Evolutionary conservation across 2,888 invertebrate species (phyloP).

Genomic region (Drosophila quinaria): DNA sequence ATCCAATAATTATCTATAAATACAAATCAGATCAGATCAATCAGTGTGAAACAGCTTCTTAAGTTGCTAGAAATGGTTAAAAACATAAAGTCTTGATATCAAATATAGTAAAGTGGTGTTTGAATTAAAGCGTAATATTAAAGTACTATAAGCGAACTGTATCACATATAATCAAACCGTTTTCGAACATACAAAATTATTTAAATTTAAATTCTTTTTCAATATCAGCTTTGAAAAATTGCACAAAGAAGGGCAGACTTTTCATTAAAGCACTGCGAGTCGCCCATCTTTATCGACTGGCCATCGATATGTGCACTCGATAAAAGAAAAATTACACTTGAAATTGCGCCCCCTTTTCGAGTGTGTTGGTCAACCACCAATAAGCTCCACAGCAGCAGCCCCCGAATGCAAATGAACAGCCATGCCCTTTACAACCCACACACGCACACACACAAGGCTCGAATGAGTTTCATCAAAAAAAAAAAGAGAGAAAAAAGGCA

Average conservation of each 20-base stretch:
- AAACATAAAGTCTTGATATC: too few relatives aligned
- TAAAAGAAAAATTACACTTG: constrained; percentile 63
- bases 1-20: too few relatives aligned
- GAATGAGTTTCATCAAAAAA: constrained; percentile 28
- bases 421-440: constrained; percentile 28
- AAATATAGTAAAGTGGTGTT: too few relatives aligned
- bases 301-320: constrained; percentile 50
- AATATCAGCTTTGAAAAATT: neutral
- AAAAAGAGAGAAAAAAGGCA: constrained; percentile 32
- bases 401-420: constrained; percentile 73
- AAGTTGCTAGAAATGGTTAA: too few relatives aligned
- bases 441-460: constrained; percentile 17
- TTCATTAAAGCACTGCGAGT: constrained; percentile 14
- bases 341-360: constrained; percentile 48
- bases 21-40: too few relatives aligned
- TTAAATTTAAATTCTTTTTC: neutral
- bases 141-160: too few relatives aligned
- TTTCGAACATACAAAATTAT: neutral
- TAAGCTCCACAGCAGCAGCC: constrained; percentile 39
- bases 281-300: constrained; percentile 30
- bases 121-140: too few relatives aligned
- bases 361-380: constrained; percentile 62
- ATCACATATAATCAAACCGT: too few relatives aligned
- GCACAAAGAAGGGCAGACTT: neutral
- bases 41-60: too few relatives aligned